phyloP scores from a whole-genome alignment of 2,797 vertebrate genomes.

The Pterois miles region DNA sequence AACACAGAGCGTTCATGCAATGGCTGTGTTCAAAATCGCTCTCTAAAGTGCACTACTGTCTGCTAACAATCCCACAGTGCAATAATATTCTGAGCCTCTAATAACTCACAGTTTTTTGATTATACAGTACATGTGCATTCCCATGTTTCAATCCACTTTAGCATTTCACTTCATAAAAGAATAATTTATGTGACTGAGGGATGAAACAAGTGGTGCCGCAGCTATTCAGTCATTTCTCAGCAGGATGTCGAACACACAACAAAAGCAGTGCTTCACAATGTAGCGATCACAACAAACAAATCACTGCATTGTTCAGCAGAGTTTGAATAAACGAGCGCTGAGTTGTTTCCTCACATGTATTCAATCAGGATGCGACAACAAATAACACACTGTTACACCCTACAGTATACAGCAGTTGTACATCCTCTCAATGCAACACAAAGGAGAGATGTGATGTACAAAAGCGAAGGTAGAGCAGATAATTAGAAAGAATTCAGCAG shows the following conservation, averaged over 20 bases:
- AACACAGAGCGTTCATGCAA: background rate
- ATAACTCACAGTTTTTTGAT: background rate
- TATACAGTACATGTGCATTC: background rate
- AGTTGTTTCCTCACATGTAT: background rate
- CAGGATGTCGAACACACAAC: background rate
- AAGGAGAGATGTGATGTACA: constrained; percentile 1
- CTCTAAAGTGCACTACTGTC: background rate
- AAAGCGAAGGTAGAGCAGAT: constrained; percentile 11
- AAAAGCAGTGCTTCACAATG: background rate
- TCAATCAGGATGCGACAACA: background rate
- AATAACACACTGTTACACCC: background rate
- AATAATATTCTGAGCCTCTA: background rate
- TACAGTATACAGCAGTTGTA: background rate
- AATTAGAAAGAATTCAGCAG: constrained; percentile 26
- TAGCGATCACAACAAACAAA: background rate
- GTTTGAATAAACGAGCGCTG: constrained; percentile 15
- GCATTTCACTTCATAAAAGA: background rate
- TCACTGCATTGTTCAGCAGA: background rate
- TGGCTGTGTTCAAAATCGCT: background rate
- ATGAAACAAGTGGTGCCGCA: background rate
- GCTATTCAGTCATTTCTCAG: background rate
- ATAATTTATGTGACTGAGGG: background rate
- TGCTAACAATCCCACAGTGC: background rate
- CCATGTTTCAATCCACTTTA: background rate
- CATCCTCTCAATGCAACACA: constrained; percentile 8